These are phyloP conservation scores for Diarsia brunnea DNA, from an alignment of 2,888 invertebrate species.

Conservation along the genomic window DNA sequence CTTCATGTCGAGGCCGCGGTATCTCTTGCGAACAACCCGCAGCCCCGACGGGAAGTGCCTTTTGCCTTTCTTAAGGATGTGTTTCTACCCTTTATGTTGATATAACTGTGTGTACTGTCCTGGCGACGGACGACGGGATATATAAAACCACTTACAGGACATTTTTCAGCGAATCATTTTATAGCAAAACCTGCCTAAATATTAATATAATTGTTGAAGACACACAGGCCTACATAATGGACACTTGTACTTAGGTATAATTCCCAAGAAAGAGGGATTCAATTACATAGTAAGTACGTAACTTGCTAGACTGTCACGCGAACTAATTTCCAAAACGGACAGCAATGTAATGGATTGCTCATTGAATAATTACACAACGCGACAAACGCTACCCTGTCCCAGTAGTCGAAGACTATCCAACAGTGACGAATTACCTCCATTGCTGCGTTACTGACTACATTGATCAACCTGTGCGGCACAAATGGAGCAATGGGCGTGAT, in stretches of 20 bases:
- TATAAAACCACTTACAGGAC: too few species aligned
- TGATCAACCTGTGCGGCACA: slow-evolving; percentile 19
- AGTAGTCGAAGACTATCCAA: not conserved
- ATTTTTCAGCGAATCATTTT: not conserved
- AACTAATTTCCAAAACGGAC: slow-evolving; percentile 34
- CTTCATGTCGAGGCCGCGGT: too few species aligned
- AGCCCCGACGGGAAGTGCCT: too few species aligned
- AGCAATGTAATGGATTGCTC: slow-evolving; percentile 42
- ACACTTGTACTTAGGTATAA: not conserved
- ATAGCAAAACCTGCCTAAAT: not conserved
- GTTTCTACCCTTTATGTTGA: too few species aligned
- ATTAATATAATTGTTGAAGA: not conserved
- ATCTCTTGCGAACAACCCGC: too few species aligned
- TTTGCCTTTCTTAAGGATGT: too few species aligned
- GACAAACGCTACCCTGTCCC: slow-evolving; percentile 8
- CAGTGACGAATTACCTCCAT: slow-evolving; percentile 27
- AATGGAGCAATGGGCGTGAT: slow-evolving; percentile 15
- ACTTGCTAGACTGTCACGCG: slow-evolving; percentile 5
- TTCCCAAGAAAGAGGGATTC: not conserved
- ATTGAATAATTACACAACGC: slow-evolving; percentile 49
- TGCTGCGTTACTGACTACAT: slow-evolving; percentile 16
- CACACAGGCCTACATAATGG: not conserved
- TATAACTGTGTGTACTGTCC: too few species aligned
- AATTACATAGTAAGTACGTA: slow-evolving; percentile 2
- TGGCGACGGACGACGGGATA: too few species aligned